A percentile compares a stretch with the other conserved stretches of the same genome.
Conservation (phyloP, 2,113 vertebrate genomes). For the Suncus etruscus region DNA sequence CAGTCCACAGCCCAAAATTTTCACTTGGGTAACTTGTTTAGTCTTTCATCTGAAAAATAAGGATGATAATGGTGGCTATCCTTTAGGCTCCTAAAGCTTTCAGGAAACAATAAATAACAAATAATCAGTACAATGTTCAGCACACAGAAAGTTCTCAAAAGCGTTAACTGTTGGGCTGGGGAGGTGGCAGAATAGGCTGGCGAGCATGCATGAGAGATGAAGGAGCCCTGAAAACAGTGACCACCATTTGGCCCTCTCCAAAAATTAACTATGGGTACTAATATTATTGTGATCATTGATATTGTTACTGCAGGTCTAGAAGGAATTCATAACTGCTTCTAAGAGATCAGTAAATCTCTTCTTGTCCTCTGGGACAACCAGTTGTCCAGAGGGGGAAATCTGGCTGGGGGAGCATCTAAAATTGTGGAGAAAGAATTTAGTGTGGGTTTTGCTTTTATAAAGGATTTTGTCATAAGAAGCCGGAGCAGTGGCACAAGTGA, state of each 20-base stretch:
- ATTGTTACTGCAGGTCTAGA: background rate
- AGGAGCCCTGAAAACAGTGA: no score
- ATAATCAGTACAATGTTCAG: background rate
- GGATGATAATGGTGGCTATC: background rate
- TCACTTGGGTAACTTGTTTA: no score
- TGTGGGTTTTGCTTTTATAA: background rate
- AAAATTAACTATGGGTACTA: no score
- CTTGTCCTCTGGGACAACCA: background rate
- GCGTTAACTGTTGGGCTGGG: background rate
- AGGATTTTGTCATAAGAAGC: background rate
- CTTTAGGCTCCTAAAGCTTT: background rate
- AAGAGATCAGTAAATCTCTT: background rate
- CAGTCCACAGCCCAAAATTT: no score
- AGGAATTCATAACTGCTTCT: background rate
- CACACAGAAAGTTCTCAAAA: background rate
- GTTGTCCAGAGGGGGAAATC: background rate
- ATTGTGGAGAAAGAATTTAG: background rate
- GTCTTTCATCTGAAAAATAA: constrained; percentile 6
- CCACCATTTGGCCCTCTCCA: no score
- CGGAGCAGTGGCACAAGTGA: background rate
- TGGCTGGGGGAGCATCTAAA: background rate
- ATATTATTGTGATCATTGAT: background rate
- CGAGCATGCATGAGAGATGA: no score
- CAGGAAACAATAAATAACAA: background rate
- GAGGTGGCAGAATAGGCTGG: no score